Conservation (phyloP, 2,797 vertebrate species). For the Syngnathus rostellatus region DNA sequence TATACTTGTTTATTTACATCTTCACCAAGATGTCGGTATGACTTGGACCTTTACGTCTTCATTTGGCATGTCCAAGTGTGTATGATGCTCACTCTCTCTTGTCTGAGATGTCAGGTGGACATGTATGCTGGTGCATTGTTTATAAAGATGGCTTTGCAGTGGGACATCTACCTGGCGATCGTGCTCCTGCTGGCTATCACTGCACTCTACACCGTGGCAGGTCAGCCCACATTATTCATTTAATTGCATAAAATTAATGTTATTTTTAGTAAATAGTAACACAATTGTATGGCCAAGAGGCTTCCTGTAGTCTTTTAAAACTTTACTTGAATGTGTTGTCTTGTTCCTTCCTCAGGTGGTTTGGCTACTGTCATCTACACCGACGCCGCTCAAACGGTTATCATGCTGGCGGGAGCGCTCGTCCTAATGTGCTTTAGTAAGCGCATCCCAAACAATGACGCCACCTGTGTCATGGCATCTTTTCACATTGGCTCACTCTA, state of each 20-base stretch:
- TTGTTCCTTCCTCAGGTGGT: slow-evolving; percentile 71
- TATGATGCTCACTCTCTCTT: neutral
- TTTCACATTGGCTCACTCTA: neutral
- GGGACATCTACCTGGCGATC: slow-evolving; percentile 88
- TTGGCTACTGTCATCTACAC: slow-evolving; percentile 97
- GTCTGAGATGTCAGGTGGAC: slow-evolving; percentile 73
- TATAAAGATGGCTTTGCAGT: slow-evolving; percentile 87
- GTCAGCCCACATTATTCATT: slow-evolving; percentile 45
- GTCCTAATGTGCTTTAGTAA: slow-evolving; percentile 89
- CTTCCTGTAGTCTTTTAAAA: neutral
- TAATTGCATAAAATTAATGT: neutral
- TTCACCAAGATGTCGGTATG: slow-evolving; percentile 97
- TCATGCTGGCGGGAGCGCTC: slow-evolving; percentile 86
- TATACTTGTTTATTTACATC: slow-evolving; percentile 95
- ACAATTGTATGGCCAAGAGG: neutral
- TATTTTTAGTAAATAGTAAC: too few species aligned
- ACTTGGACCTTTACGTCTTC: neutral
- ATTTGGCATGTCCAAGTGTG: neutral
- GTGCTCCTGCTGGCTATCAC: slow-evolving; percentile 79
- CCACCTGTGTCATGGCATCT: neutral
- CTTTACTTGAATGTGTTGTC: neutral
- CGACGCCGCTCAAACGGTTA: slow-evolving; percentile 82
- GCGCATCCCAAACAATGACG: slow-evolving; percentile 40
- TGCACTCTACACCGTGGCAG: slow-evolving; percentile 86
- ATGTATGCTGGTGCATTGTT: slow-evolving; percentile 95